Base-by-base conservation (phyloP, 2,888 invertebrate genomes). In the Tetragonisca angustula region DNA sequence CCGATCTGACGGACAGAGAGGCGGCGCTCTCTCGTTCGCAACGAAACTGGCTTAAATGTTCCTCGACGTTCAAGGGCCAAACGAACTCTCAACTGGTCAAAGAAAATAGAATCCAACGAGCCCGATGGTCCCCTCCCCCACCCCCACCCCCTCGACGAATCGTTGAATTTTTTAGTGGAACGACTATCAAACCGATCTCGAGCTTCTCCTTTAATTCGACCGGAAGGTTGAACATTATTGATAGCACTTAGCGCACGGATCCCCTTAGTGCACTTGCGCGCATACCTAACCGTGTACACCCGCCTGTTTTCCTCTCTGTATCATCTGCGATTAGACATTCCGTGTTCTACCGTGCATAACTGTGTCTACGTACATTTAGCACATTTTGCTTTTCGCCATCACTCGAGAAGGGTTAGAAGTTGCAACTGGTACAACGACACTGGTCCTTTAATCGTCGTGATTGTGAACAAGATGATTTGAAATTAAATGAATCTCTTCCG, bases 141-240 rank as follows among this genome's bases (percentile, higher is more conserved):
- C 0, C 4, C 36, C 36, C 3, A 0, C 11, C 9, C 43, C 43
- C 2, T 43, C 43, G 6, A 36, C 0, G 27, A 67, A 64, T 43
- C 27, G 21, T 13, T 56, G 49, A 78, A 65, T 65, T 43, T 72
- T 72, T 72, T 27, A 77, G 15, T 24, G 61, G 27, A 59, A 65
- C 59, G 43, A 19, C 32, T 13, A 56, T 61, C 68, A 76, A 73
- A 50, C 17, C 17, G 54, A 49, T 49, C 64, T 32, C 49, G 17
- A 49, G 2, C 49, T 56, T 65, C 77, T 54, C 75, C 56, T 78
- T 78, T 56, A 65, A 72, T 78, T 72, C 62, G 15, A 50, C 49
- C 65, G 49, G 32, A 56, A 65, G 21, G 32, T 19, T n/a, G 65
- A 65, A 49, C 77, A 73, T 72, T 72, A 78, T 78, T 78, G 72